Percentiles rank a stretch among this genome's conserved stretches.
phyloP scores from a whole-genome alignment of 2,888 invertebrate species.

The Phalera bucephala region DNA sequence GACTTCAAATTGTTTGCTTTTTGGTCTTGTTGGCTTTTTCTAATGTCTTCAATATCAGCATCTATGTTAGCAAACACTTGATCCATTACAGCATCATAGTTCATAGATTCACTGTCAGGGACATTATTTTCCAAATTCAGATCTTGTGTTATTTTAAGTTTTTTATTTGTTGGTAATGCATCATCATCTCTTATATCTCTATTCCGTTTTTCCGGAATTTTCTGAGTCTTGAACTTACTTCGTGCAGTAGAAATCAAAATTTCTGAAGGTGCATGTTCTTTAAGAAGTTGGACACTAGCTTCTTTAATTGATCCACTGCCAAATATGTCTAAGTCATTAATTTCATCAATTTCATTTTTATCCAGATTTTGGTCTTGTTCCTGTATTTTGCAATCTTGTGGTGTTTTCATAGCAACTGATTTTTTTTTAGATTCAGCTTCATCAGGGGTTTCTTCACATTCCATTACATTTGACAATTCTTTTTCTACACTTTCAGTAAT shows the following conservation, averaged over 20 bases:
- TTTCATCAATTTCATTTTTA: slow-evolving; percentile 35
- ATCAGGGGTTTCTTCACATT: slow-evolving; percentile 35
- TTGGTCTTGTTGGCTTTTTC: slow-evolving; percentile 34
- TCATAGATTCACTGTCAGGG: slow-evolving; percentile 54
- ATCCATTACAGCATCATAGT: slow-evolving; percentile 64
- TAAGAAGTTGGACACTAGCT: slow-evolving; percentile 45
- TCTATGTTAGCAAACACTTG: slow-evolving; percentile 71
- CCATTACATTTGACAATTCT: slow-evolving; percentile 60
- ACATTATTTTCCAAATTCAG: slow-evolving; percentile 5
- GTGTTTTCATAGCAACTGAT: slow-evolving; percentile 5
- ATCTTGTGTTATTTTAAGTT: slow-evolving; percentile 38
- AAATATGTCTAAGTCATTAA: slow-evolving; percentile 64
- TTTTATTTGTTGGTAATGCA: slow-evolving; percentile 45
- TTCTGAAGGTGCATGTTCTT: slow-evolving; percentile 51
- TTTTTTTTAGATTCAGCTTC: slow-evolving; percentile 9
- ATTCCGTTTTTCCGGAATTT: slow-evolving; percentile 47
- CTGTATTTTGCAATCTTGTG: slow-evolving; percentile 8
- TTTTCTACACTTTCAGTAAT: slow-evolving; percentile 72
- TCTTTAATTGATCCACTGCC: slow-evolving; percentile 60
- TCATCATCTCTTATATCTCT: slow-evolving; percentile 38
- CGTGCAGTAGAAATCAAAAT: slow-evolving; percentile 51
- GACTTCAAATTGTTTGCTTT: slow-evolving; percentile 14
- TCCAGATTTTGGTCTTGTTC: slow-evolving; percentile 1
- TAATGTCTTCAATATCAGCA: slow-evolving; percentile 56
- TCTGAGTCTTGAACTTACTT: slow-evolving; percentile 40